Evolutionary conservation across 1,140 invertebrate species (phyloP), one percentile per base, ranked within the genome.

Genomic region (Agrypnia vestita): DNA sequence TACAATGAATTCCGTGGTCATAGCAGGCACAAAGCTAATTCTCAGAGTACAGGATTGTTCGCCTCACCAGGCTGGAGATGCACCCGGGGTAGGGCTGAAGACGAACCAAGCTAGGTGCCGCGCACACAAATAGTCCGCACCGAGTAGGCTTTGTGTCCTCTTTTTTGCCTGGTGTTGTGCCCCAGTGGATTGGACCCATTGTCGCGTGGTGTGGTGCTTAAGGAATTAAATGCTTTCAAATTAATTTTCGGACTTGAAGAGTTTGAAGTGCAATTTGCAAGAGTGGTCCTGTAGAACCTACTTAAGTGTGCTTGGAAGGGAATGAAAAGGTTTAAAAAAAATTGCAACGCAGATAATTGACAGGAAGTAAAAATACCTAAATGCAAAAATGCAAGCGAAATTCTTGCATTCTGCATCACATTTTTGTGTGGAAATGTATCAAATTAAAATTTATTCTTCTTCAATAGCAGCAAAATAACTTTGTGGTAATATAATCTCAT

Each of bases 191-290:
- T 21, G 55, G 55, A 1, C 17, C 15, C 55, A 59, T 59, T 59
- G 15, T 19, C 25, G 25, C 25, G 6, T 6, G 21, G 15, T 59
- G 17, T 8, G 17, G 55, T 59, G 55, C 55, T 59, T 59, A 59
- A 64, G 10, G 25, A 35, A 64, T 64, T 64, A 64, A 59, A 13
- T 43, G 25, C 25, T 64, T 64, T 64, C 13, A 64, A 64, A 64
- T 64, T 64, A 64, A 43, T 35, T 6, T 51, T 15, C 11, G n/a
- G 49, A 15, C 11, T 51, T 51, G n/a, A 51, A 51, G 25, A 6
- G 25, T 35, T 35, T 62, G 59, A 64, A 64, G 61, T 35, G 10
- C 61, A 17, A 13, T 64, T 43, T 43, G 13, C n/a, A 43, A 43
- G 35, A 35, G 61, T 43, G 61, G 6, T 64, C 35, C 17, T 4